phyloP scores from a whole-genome alignment of 1,140 invertebrate genomes.

The Spodoptera frugiperda region DNA sequence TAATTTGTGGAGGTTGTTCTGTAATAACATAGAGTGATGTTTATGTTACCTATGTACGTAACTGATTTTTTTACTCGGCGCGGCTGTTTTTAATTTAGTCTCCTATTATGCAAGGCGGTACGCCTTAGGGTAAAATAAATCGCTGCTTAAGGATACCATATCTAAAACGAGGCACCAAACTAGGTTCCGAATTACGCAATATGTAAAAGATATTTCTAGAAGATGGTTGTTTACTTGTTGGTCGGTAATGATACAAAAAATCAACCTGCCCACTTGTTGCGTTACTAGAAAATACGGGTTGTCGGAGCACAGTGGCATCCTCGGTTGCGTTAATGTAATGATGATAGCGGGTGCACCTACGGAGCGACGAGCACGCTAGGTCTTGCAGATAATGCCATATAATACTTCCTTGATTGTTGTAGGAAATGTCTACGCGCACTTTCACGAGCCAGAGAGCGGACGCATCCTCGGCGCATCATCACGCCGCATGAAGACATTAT shows the following conservation, averaged over 20 bases:
- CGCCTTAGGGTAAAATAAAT: not conserved
- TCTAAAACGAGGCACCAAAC: not conserved
- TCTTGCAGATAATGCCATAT: conserved; percentile 52
- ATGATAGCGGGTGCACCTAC: conserved; percentile 49
- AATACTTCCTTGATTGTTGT: conserved; percentile 51
- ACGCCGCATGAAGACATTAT: conserved; percentile 24
- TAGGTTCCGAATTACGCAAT: not conserved
- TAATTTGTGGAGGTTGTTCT: too few relatives aligned
- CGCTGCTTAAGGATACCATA: not conserved
- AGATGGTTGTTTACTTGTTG: not conserved
- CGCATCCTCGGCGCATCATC: conserved; percentile 49
- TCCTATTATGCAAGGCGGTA: too few relatives aligned
- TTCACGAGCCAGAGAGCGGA: conserved; percentile 50
- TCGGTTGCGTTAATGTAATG: conserved; percentile 60
- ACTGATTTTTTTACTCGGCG: too few relatives aligned
- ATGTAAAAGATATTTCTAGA: conserved; percentile 7
- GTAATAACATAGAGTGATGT: too few relatives aligned
- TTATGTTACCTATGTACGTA: too few relatives aligned
- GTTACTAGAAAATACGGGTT: conserved; percentile 52
- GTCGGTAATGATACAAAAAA: conserved; percentile 38
- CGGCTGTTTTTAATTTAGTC: too few relatives aligned
- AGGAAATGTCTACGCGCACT: conserved; percentile 58
- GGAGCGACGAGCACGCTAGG: conserved; percentile 40
- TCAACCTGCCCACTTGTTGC: conserved; percentile 38
- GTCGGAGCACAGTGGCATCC: conserved; percentile 50